Evolutionary conservation across 2,113 vertebrate genomes (phyloP), one percentile per base, ranked within the genome.

Genomic region (Epinephelus fuscoguttatus): DNA sequence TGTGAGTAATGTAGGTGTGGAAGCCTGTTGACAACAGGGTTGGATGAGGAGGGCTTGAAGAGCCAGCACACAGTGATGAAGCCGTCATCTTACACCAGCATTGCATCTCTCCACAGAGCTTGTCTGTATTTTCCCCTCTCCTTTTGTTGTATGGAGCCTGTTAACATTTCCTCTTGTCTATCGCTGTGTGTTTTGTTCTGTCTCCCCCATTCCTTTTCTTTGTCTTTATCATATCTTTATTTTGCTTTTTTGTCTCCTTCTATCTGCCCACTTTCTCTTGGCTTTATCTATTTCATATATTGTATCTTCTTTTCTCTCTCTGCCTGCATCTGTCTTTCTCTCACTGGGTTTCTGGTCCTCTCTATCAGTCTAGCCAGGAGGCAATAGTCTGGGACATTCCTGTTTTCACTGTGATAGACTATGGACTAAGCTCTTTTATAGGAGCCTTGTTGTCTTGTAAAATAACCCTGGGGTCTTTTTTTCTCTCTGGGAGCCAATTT

Each of bases 361-460:
- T 81, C 79, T 70, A 74, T 89, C 87, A 77, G 57, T 76, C 75
- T 59, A 78, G 80, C 76, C 91, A 72, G 88, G 84, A 90, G 85
- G 75, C 83, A 88, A 66, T 60, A 66, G 77, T 91, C 80, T 76
- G 64, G 77, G 37, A 79, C 64, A 64, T 86, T 82, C 70, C 89
- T 81, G 80, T 86, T 91, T 77, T 60, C 75, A 6, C 70, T 79
- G 23, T 92, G 91, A 93, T 92, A 62, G 86, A 91, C 89, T 83
- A 70, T 70, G 57, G 59, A 83, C 84, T 75, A 53, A 93, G 83
- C 75, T 92, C 81, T 88, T 92, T 91, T 89, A 93, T 85, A 85
- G 80, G 82, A 91, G 84, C 71, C 82, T 88, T 90, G 91, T 94
- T 90, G 88, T 93, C 90, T 92, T 84, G 80, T 93, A 88, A 89